Percentiles rank a stretch among this genome's conserved stretches.
Conservation (phyloP, 2,113 vertebrate species). For the Pangasianodon gigas region DNA sequence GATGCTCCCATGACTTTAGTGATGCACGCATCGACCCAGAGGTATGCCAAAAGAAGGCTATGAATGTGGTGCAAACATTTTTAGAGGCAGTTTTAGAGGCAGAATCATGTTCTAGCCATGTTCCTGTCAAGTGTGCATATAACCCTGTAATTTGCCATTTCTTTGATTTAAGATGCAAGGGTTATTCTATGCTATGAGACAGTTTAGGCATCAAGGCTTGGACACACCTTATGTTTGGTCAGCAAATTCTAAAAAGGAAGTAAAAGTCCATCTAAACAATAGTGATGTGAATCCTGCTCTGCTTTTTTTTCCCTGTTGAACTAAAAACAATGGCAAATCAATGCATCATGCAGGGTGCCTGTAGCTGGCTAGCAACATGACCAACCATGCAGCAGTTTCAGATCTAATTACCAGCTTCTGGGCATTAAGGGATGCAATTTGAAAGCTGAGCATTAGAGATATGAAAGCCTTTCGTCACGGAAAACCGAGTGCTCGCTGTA, state of each 20-base stretch:
- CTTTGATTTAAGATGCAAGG: not conserved
- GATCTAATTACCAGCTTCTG: conserved; percentile 42
- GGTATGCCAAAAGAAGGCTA: not conserved
- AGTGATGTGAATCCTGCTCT: not conserved
- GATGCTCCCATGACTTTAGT: not conserved
- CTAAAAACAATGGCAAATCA: not conserved
- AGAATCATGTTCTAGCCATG: not conserved
- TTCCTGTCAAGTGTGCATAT: not conserved
- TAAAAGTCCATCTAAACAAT: conserved; percentile 4
- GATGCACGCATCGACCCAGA: not conserved
- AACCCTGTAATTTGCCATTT: not conserved
- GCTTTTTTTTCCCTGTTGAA: not conserved
- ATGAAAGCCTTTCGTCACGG: conserved; percentile 19
- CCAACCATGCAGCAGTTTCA: conserved; percentile 36
- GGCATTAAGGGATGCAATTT: conserved; percentile 35
- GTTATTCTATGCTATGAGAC: not conserved
- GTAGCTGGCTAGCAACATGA: not conserved
- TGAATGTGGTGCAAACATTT: not conserved
- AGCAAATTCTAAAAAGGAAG: not conserved
- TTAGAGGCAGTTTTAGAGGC: not conserved
- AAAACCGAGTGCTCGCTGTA: conserved; percentile 5
- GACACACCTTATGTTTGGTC: not conserved
- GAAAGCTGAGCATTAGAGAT: conserved; percentile 20
- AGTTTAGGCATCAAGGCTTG: not conserved
- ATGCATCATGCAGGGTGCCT: conserved; percentile 4